Percentiles rank a stretch among this genome's conserved stretches.
phyloP scores from a whole-genome alignment of 2,113 vertebrate species.

The Caranx ignobilis region DNA sequence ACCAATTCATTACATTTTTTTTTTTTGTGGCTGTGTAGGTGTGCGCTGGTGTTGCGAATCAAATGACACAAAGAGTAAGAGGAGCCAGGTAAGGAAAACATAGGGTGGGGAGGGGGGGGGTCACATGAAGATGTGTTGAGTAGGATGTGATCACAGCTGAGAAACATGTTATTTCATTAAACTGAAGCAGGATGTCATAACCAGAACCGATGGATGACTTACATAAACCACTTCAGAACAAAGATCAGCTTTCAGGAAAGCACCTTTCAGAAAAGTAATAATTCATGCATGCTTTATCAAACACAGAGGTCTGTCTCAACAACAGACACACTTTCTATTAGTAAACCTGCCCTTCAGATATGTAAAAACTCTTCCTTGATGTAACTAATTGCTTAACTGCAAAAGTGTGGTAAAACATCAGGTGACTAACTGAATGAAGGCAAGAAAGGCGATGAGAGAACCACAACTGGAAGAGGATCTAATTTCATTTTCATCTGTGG shows the following conservation, averaged over 20 bases:
- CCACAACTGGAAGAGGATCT: too few relatives aligned
- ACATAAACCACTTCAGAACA: not conserved
- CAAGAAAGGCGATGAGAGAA: too few relatives aligned
- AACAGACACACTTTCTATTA: too few relatives aligned
- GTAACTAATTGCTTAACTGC: not conserved
- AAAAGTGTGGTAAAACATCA: not conserved
- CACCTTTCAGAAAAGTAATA: not conserved
- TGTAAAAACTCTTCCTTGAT: not conserved
- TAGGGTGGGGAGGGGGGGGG: too few relatives aligned
- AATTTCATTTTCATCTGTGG: too few relatives aligned
- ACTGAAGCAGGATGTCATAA: not conserved
- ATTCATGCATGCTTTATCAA: not conserved
- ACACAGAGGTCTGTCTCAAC: not conserved
- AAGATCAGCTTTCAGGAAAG: not conserved
- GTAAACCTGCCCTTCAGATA: not conserved
- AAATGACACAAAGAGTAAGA: slow-evolving; percentile 23
- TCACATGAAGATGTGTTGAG: slow-evolving; percentile 1
- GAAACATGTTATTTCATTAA: not conserved
- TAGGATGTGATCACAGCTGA: not conserved
- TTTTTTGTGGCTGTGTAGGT: slow-evolving; percentile 46
- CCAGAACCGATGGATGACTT: not conserved
- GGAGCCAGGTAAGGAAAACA: too few relatives aligned
- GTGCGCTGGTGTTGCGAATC: slow-evolving; percentile 31
- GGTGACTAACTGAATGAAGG: not conserved
- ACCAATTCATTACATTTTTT: slow-evolving; percentile 43